These are phyloP conservation scores for Dinocampus coccinellae DNA, from an alignment of 2,888 invertebrate species.

Conservation along the genomic window DNA sequence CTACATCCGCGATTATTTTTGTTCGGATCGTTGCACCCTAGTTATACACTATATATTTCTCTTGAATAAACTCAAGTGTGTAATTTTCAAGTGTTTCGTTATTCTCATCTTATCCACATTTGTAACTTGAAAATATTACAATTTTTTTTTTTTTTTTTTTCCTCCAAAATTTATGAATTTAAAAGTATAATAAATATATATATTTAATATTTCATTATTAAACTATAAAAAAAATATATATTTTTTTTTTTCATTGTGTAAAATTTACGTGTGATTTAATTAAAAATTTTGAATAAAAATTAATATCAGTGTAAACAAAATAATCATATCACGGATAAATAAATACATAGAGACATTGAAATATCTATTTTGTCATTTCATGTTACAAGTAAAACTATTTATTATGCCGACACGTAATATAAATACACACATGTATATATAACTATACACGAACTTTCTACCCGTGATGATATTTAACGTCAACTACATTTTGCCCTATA, in stretches of 20 bases:
- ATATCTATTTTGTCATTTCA: no score
- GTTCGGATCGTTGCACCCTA: constrained; percentile 23
- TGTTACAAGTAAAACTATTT: background rate
- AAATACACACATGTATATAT: background rate
- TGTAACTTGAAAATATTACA: no score
- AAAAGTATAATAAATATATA: no score
- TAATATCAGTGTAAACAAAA: background rate
- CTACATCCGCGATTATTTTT: constrained; percentile 28
- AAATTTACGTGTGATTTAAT: no score
- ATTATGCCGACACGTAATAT: background rate
- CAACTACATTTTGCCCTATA: background rate
- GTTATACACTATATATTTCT: background rate
- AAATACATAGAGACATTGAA: background rate
- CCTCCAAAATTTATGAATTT: no score
- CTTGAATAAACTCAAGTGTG: constrained; percentile 16
- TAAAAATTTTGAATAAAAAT: background rate
- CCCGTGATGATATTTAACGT: background rate
- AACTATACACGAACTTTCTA: no score
- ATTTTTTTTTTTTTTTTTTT: no score
- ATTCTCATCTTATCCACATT: background rate
- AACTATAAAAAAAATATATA: no score
- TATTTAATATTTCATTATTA: no score
- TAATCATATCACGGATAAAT: no score
- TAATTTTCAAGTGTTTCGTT: constrained; percentile 13
- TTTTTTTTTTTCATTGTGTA: no score